These are phyloP conservation scores for Clarias batrachus DNA, from an alignment of 2,113 vertebrate species.

Conservation along the genomic window DNA sequence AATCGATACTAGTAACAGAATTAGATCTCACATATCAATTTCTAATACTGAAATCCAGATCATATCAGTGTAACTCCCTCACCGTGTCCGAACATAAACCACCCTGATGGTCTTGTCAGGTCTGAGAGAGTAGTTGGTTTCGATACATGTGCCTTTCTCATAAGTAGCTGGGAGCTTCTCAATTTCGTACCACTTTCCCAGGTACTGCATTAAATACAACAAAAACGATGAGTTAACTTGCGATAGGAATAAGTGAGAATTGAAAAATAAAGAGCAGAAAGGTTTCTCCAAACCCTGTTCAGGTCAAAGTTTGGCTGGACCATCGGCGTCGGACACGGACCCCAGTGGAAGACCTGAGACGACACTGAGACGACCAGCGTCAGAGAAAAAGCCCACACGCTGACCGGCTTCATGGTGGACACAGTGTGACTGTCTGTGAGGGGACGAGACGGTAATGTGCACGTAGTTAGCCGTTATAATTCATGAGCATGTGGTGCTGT, in stretches of 20 bases:
- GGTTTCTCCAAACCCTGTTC: conserved; percentile 65
- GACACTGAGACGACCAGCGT: conserved; percentile 58
- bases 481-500: not conserved
- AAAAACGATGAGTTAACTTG: not conserved
- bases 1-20: not conserved
- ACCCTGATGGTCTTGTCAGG: conserved; percentile 66
- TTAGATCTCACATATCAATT: too few relatives aligned
- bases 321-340: conserved; percentile 76
- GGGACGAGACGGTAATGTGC: not conserved
- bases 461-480: not conserved
- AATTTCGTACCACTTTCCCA: conserved; percentile 76
- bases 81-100: conserved; percentile 52
- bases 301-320: conserved; percentile 82
- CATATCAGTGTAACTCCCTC: not conserved
- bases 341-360: conserved; percentile 79
- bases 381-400: conserved; percentile 58
- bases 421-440: not conserved
- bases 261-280: not conserved
- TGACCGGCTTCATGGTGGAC: conserved; percentile 42
- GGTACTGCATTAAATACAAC: conserved; percentile 59
- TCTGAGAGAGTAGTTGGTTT: conserved; percentile 65
- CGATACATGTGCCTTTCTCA: conserved; percentile 71
- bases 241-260: not conserved
- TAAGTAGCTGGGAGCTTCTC: conserved; percentile 67
- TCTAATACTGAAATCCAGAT: too few relatives aligned